These are phyloP conservation scores for Rhagonycha lutea DNA, from an alignment of 2,888 invertebrate genomes.

Conservation along the genomic window DNA sequence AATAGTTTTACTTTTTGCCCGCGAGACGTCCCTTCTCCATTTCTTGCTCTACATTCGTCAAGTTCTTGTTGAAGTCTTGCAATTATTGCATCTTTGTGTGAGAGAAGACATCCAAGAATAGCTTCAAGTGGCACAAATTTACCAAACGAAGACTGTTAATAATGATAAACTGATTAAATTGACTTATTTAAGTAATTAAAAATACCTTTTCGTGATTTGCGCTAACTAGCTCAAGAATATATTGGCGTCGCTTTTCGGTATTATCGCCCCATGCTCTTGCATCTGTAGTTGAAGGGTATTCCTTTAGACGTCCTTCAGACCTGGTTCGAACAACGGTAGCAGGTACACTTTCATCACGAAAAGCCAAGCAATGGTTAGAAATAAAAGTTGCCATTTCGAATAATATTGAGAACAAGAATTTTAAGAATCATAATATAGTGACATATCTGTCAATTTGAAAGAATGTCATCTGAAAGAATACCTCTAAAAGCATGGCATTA, in stretches of 20 bases:
- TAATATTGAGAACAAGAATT: neutral
- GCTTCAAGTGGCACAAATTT: slow-evolving; percentile 49
- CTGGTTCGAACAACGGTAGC: slow-evolving; percentile 54
- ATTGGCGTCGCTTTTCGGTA: slow-evolving; percentile 60
- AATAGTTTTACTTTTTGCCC: neutral
- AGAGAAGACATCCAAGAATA: slow-evolving; percentile 45
- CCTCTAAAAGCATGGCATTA: no score
- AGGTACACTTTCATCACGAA: slow-evolving; percentile 50
- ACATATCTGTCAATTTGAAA: neutral
- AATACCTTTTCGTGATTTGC: slow-evolving; percentile 41
- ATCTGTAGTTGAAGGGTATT: slow-evolving; percentile 61
- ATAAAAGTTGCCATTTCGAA: slow-evolving; percentile 30
- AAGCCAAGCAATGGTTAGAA: slow-evolving; percentile 43
- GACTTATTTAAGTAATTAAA: neutral
- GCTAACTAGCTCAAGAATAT: slow-evolving; percentile 61
- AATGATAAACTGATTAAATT: neutral
- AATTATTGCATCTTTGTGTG: slow-evolving; percentile 59
- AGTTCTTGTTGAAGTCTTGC: slow-evolving; percentile 56
- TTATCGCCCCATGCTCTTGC: slow-evolving; percentile 63
- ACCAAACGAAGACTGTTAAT: slow-evolving; percentile 43
- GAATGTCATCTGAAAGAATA: no score
- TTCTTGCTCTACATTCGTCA: slow-evolving; percentile 44
- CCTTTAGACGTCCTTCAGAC: slow-evolving; percentile 61
- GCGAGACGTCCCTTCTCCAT: neutral
- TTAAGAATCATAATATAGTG: neutral